phyloP scores from a whole-genome alignment of 2,888 invertebrate genomes.

The Lithophane leautieri region DNA sequence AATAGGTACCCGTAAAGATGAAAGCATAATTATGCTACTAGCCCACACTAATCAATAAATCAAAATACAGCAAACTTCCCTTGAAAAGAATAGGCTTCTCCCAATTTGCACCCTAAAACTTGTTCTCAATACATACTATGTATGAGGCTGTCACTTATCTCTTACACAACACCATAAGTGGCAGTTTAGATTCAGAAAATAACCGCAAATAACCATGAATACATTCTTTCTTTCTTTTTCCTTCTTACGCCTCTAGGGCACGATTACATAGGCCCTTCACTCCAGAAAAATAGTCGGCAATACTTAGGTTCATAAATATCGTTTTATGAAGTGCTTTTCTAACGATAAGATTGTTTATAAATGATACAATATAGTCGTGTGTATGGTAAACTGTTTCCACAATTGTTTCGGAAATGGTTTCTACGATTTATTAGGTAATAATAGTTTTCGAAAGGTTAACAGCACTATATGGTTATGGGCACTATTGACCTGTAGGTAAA shows the following conservation, averaged over 20 bases:
- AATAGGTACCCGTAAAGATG: neutral
- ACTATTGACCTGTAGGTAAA: neutral
- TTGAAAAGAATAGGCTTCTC: neutral
- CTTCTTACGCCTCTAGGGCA: neutral
- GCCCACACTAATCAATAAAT: neutral
- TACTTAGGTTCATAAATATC: slow-evolving; percentile 31
- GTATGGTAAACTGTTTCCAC: slow-evolving; percentile 35
- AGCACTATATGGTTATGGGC: neutral
- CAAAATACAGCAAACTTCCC: neutral
- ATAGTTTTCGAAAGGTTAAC: slow-evolving; percentile 25
- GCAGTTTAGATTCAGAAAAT: slow-evolving; percentile 48
- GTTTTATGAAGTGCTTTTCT: slow-evolving; percentile 23
- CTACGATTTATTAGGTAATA: slow-evolving; percentile 32
- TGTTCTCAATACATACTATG: neutral
- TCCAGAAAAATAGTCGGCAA: slow-evolving; percentile 10
- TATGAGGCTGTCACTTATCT: slow-evolving; percentile 16
- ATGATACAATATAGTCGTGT: neutral
- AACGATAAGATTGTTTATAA: slow-evolving; percentile 37
- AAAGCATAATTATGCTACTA: neutral
- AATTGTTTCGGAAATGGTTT: slow-evolving; percentile 23
- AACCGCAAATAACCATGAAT: slow-evolving; percentile 34
- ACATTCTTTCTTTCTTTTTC: slow-evolving; percentile 9
- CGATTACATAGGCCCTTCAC: slow-evolving; percentile 25
- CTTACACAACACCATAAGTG: slow-evolving; percentile 15
- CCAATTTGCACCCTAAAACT: neutral